Evolutionary conservation across 2,888 invertebrate species (phyloP).

Genomic region (Nebria brevicollis): DNA sequence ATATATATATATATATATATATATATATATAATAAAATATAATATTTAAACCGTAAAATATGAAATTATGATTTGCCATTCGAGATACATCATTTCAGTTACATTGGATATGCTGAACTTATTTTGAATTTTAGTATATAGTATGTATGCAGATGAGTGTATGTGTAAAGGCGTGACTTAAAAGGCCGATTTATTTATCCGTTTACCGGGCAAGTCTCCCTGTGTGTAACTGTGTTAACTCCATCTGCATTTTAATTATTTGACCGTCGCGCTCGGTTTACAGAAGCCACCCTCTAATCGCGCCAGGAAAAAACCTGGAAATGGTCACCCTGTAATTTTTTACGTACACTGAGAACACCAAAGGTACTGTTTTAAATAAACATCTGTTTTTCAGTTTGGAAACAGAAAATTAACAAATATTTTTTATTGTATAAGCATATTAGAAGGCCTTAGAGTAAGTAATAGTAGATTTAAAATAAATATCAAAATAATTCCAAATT

Average conservation of each 20-base stretch:
- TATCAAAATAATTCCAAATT: too few species aligned
- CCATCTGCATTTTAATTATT: constrained; percentile 15
- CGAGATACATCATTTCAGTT: background rate
- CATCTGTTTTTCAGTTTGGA: background rate
- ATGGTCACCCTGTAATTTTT: background rate
- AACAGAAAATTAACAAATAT: background rate
- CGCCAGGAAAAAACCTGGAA: constrained; percentile 2
- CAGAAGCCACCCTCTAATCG: constrained; percentile 4
- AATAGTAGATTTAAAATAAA: too few species aligned
- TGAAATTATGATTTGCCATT: too few species aligned
- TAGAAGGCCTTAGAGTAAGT: background rate
- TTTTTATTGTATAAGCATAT: background rate
- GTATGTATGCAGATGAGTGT: background rate
- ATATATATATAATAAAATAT: too few species aligned
- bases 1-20: too few species aligned
- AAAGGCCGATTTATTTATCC: constrained; percentile 5
- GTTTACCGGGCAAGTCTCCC: background rate
- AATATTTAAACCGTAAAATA: too few species aligned
- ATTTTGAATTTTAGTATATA: background rate
- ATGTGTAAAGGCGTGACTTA: constrained; percentile 3
- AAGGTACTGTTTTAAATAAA: background rate
- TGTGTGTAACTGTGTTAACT: constrained; percentile 11
- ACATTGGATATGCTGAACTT: background rate
- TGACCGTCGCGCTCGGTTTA: background rate
- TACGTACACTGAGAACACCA: background rate